A percentile compares a stretch with the other conserved stretches of the same genome.
These are phyloP conservation scores for Sipunculus nudus DNA, from an alignment of 2,888 invertebrate species.

Conservation along the genomic window DNA sequence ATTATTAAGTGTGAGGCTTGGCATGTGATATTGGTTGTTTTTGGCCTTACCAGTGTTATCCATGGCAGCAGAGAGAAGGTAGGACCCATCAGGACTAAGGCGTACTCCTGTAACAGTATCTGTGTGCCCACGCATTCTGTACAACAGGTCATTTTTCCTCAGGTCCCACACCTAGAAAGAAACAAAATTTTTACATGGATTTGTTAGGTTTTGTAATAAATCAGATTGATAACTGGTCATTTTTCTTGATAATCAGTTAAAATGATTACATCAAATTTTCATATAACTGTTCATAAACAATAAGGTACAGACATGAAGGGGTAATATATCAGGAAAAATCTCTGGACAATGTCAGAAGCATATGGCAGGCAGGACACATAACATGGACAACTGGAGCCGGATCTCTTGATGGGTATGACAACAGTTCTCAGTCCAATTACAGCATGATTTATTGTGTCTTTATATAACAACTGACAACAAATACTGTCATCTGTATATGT, in stretches of 20 bases:
- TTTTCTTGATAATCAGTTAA: background rate
- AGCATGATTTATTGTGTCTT: too few relatives aligned
- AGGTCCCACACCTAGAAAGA: constrained; percentile 90
- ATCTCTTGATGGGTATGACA: too few relatives aligned
- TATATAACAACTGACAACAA: too few relatives aligned
- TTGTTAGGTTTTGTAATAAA: background rate
- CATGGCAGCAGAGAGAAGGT: constrained; percentile 95
- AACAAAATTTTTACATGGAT: background rate
- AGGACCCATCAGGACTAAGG: constrained; percentile 77
- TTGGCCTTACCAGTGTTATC: constrained; percentile 85
- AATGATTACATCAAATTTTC: background rate
- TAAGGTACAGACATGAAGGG: too few relatives aligned
- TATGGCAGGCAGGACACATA: too few relatives aligned
- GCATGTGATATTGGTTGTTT: too few relatives aligned
- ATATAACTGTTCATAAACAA: background rate
- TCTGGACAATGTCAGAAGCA: too few relatives aligned
- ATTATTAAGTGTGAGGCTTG: too few relatives aligned
- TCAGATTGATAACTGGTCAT: background rate
- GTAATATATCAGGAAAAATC: too few relatives aligned
- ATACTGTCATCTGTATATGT: too few relatives aligned
- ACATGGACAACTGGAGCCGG: too few relatives aligned
- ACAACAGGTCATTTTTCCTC: constrained; percentile 82
- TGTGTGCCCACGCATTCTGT: constrained; percentile 89
- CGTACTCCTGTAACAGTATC: constrained; percentile 92
- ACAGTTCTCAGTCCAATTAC: too few relatives aligned